phyloP scores from a whole-genome alignment of 2,113 vertebrate genomes.

The Diadophis punctatus region DNA sequence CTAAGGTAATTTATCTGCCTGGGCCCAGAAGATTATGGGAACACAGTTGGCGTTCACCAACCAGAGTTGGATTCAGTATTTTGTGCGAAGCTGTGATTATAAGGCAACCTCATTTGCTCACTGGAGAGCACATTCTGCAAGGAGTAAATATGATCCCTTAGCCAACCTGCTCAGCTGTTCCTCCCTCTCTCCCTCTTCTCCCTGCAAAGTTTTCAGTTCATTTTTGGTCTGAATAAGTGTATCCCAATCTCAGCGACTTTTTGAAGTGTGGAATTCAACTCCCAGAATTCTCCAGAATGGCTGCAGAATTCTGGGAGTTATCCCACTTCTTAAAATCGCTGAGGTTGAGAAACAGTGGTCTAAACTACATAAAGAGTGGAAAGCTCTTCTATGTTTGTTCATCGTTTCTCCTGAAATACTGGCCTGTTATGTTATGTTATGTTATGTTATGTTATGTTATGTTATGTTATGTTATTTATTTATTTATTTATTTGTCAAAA shows the following conservation, averaged over 20 bases:
- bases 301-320: background rate
- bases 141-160: background rate
- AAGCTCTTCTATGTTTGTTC: background rate
- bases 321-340: background rate
- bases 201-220: background rate
- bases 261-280: background rate
- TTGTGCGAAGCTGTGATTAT: background rate
- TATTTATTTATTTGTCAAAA: too few species aligned
- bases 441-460: too few species aligned
- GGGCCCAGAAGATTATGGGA: background rate
- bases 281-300: background rate
- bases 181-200: background rate
- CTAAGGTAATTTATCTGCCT: background rate
- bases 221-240: background rate
- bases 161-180: background rate
- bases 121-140: background rate
- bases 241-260: background rate
- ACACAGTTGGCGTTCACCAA: background rate
- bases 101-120: background rate
- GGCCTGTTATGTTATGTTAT: too few species aligned
- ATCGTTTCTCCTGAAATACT: background rate
- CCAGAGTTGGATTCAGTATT: background rate
- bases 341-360: background rate
- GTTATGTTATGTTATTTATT: too few species aligned
- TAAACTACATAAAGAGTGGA: background rate